phyloP scores from a whole-genome alignment of 2,797 vertebrate species.

The Enteromius viviparus region DNA sequence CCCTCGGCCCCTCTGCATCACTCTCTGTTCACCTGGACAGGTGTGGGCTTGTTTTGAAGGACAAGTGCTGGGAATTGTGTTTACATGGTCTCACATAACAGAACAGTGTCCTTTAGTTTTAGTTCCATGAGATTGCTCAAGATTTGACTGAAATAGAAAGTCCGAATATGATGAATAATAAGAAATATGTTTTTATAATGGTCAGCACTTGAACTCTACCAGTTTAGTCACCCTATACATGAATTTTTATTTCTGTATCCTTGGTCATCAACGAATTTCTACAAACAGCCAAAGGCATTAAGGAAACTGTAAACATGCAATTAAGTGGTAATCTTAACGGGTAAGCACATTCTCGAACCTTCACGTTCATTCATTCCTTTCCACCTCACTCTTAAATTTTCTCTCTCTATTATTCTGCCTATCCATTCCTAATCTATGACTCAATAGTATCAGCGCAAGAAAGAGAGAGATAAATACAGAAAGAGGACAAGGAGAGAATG shows the following conservation, averaged over 20 bases:
- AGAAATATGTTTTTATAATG: background rate
- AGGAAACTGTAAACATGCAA: conserved; percentile 32
- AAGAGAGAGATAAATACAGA: conserved; percentile 2
- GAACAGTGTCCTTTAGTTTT: background rate
- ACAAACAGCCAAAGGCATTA: conserved; percentile 1
- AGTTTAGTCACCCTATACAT: background rate
- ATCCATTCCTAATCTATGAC: conserved; percentile 39
- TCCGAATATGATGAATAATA: background rate
- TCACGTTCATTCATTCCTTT: conserved; percentile 32
- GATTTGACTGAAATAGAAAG: background rate
- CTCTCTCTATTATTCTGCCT: conserved; percentile 18
- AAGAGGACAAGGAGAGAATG: conserved; percentile 22
- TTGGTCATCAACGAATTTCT: background rate
- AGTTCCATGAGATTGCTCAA: background rate
- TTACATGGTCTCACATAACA: conserved; percentile 40
- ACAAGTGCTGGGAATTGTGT: conserved; percentile 47
- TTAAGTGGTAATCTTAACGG: conserved; percentile 27
- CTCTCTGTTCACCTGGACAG: conserved; percentile 53
- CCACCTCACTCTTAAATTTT: conserved; percentile 27
- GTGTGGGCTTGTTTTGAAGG: conserved; percentile 56
- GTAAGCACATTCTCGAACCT: conserved; percentile 37
- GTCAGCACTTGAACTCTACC: background rate
- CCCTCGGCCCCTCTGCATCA: conserved; percentile 17
- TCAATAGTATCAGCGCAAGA: conserved; percentile 23
- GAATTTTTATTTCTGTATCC: background rate